Percentiles rank a stretch among this genome's conserved stretches.
These are phyloP conservation scores for Heliconius melpomene DNA, from an alignment of 1,140 invertebrate species.

Conservation along the genomic window DNA sequence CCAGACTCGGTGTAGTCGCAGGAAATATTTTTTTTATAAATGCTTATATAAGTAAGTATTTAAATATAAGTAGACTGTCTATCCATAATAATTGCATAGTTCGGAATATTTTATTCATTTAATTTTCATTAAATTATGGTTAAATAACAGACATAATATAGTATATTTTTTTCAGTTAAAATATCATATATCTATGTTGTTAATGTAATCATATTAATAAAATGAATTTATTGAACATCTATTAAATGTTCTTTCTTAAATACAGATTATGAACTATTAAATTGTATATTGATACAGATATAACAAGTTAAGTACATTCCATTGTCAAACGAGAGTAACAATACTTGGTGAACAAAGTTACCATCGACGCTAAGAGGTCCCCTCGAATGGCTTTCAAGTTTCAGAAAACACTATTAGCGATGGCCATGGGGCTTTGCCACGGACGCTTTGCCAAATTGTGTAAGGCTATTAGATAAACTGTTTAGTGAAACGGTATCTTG, in stretches of 20 bases:
- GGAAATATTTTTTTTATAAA: background rate
- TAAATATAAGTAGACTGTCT: background rate
- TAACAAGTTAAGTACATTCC: background rate
- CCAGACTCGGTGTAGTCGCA: background rate
- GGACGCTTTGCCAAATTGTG: slow-evolving; percentile 17
- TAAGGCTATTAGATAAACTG: background rate
- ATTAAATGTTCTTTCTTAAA: too few relatives aligned
- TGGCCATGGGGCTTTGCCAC: slow-evolving; percentile 12
- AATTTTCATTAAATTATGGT: background rate
- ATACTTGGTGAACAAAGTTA: background rate
- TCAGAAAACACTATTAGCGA: slow-evolving; percentile 21
- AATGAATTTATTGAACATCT: background rate
- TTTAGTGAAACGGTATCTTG: background rate
- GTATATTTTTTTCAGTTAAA: too few relatives aligned
- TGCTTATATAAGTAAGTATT: background rate
- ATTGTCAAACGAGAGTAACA: slow-evolving; percentile 7
- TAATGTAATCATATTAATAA: background rate
- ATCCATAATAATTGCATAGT: too few relatives aligned
- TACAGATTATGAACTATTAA: background rate
- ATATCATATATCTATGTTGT: background rate
- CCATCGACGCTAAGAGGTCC: background rate
- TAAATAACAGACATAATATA: too few relatives aligned
- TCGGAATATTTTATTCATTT: too few relatives aligned
- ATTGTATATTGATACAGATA: background rate
- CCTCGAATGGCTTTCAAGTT: slow-evolving; percentile 7